Evolutionary conservation across 2,113 vertebrate species (phyloP).

Genomic region (Xiphias gladius): DNA sequence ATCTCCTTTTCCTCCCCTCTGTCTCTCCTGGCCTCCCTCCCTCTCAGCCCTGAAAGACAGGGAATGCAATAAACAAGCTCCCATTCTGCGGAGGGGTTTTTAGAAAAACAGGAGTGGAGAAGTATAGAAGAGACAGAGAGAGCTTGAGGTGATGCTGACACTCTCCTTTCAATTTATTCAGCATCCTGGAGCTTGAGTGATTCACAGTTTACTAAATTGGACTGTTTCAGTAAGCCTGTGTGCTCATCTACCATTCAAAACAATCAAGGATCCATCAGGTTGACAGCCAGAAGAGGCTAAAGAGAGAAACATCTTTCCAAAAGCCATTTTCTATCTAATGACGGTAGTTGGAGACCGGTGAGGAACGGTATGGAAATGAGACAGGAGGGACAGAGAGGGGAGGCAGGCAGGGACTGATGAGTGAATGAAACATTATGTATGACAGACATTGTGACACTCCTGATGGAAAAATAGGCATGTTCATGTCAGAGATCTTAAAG

Average conservation of each 20-base stretch:
- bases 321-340: slow-evolving; percentile 73
- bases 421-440: slow-evolving; percentile 73
- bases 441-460: slow-evolving; percentile 70
- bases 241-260: slow-evolving; percentile 76
- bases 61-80: slow-evolving; percentile 70
- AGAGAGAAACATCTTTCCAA: slow-evolving; percentile 68
- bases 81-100: slow-evolving; percentile 65
- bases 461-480: slow-evolving; percentile 68
- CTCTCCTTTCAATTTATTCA: slow-evolving; percentile 74
- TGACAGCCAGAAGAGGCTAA: slow-evolving; percentile 69
- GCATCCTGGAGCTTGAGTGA: slow-evolving; percentile 66
- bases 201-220: slow-evolving; percentile 77
- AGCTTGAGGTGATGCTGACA: slow-evolving; percentile 69
- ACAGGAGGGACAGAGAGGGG: slow-evolving; percentile 54
- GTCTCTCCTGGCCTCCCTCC: slow-evolving; percentile 30
- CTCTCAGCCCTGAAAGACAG: slow-evolving; percentile 60
- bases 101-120: slow-evolving; percentile 65
- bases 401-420: slow-evolving; percentile 65
- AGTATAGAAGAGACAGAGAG: slow-evolving; percentile 54
- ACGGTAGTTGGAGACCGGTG: slow-evolving; percentile 61
- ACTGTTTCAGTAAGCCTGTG: slow-evolving; percentile 59
- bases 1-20: slow-evolving; percentile 44
- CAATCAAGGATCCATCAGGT: slow-evolving; percentile 77
- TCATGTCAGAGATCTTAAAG: slow-evolving; percentile 61
- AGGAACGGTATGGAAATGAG: slow-evolving; percentile 71